These are phyloP conservation scores for Pissodes strobi DNA, from an alignment of 1,140 invertebrate genomes.

Conservation along the genomic window DNA sequence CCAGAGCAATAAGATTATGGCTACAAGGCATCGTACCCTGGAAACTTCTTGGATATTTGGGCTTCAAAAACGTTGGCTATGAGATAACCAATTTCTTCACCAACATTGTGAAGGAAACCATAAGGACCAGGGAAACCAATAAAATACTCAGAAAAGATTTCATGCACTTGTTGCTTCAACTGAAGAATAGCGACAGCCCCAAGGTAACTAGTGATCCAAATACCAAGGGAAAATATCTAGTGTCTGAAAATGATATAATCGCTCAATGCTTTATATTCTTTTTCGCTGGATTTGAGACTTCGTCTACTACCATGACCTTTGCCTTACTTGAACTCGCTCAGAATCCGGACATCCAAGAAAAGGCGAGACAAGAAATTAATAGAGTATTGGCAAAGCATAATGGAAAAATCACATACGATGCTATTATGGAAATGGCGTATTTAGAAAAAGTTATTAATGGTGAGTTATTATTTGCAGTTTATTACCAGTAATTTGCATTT, in stretches of 20 bases:
- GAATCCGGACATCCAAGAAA: slow-evolving; percentile 9
- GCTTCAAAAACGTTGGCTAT: not conserved
- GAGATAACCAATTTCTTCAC: slow-evolving; percentile 6
- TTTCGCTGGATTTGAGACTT: slow-evolving; percentile 22
- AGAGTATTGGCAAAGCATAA: slow-evolving; percentile 25
- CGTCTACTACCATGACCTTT: slow-evolving; percentile 21
- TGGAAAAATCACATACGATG: slow-evolving; percentile 61
- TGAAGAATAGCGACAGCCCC: slow-evolving; percentile 26
- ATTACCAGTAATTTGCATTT: too few species aligned
- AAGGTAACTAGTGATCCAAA: not conserved
- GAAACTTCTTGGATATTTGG: not conserved
- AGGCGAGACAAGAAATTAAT: slow-evolving; percentile 8
- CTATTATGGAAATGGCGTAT: slow-evolving; percentile 59
- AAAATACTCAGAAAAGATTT: slow-evolving; percentile 31
- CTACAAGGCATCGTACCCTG: not conserved
- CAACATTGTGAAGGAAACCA: slow-evolving; percentile 11
- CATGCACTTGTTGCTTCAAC: slow-evolving; percentile 31
- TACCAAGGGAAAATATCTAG: not conserved
- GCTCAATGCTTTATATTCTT: slow-evolving; percentile 26
- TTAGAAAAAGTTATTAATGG: slow-evolving; percentile 6
- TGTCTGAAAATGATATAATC: slow-evolving; percentile 19
- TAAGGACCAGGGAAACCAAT: slow-evolving; percentile 32
- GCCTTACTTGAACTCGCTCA: slow-evolving; percentile 9
- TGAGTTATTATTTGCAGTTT: too few species aligned
- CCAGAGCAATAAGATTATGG: not conserved